phyloP scores from a whole-genome alignment of 2,888 invertebrate genomes.

The Drosophila mulleri region DNA sequence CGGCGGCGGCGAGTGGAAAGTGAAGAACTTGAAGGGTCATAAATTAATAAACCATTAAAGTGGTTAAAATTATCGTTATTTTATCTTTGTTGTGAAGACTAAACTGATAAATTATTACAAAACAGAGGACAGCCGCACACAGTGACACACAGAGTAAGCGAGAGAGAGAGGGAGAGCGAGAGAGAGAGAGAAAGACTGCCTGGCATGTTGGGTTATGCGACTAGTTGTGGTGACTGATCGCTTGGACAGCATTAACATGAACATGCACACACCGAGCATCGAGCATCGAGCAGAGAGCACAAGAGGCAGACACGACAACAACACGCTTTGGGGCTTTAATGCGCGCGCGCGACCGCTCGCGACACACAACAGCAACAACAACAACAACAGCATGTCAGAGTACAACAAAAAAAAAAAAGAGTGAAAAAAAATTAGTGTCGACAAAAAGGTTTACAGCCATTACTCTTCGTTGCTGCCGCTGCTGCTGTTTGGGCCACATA shows the following conservation, averaged over 20 bases:
- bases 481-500: constrained; percentile 57
- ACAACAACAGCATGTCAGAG: constrained; percentile 20
- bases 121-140: constrained; percentile 78
- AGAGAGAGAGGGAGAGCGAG: neutral
- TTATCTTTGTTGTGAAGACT: constrained; percentile 84
- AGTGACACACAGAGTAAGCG: constrained; percentile 13
- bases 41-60: constrained; percentile 86
- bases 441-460: constrained; percentile 84
- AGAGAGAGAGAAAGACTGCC: neutral
- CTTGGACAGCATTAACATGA: constrained; percentile 79
- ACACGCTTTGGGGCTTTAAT: constrained; percentile 72
- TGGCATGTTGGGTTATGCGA: constrained; percentile 13
- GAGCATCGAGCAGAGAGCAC: constrained; percentile 25
- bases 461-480: constrained; percentile 76
- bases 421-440: constrained; percentile 83
- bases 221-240: constrained; percentile 76
- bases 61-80: constrained; percentile 85
- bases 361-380: constrained; percentile 41
- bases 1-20: constrained; percentile 70
- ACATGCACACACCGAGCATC: constrained; percentile 55
- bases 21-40: constrained; percentile 85
- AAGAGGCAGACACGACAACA: constrained; percentile 49
- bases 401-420: constrained; percentile 34
- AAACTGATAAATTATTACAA: constrained; percentile 85
- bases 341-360: constrained; percentile 75